Base-by-base conservation (phyloP, 2,888 invertebrate species). In the Aphrophora alni region DNA sequence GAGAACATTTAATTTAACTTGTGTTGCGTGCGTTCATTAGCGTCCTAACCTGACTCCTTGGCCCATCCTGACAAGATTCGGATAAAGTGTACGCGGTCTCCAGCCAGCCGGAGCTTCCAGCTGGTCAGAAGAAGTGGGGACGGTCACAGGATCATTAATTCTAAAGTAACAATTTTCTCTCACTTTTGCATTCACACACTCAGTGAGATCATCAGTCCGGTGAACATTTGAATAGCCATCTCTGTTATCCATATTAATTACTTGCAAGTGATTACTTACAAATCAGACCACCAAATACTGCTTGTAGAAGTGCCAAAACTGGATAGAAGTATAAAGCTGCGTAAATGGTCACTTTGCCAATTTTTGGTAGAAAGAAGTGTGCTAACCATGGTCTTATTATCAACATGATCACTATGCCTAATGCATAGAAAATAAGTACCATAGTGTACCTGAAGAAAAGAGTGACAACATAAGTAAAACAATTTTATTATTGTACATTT, bases 301-400 rank as follows among this genome's bases (percentile, higher is more conserved):
- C 96, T 87, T 98, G 98, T 38, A 95, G 89, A 0, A 98, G 90
- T 0, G 95, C 94, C 25, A 98, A 89, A 84, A 97, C 92, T 0
- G 98, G 98, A 84, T 97, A 93, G 87, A 98, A 98, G 88, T 98
- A 98, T 83, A 98, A 91, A 0, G 98, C 98, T 76, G 97, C 95
- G 88, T 98, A 98, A 82, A 98, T 94, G 0, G 98, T 95, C 92
- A 87, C 94, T 75, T 92, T 91, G 0, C 83, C 84, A 25, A 81
- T 81, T 78, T 92, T 91, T 0, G 92, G 91, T n/a, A 93, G 88
- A 84, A 92, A 91, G 88, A 91, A 91, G 75, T 90, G 91, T 86
- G 95, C 92, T 69, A 97, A 88, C 88, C 94, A 90, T 0, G 97
- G 96, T 81, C 98, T 90, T 74, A 97, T 87, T 21, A 95, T 85